A percentile compares a stretch with the other conserved stretches of the same genome.
These are phyloP conservation scores for Ypsolopha sequella DNA, from an alignment of 2,888 invertebrate species.

Conservation along the genomic window DNA sequence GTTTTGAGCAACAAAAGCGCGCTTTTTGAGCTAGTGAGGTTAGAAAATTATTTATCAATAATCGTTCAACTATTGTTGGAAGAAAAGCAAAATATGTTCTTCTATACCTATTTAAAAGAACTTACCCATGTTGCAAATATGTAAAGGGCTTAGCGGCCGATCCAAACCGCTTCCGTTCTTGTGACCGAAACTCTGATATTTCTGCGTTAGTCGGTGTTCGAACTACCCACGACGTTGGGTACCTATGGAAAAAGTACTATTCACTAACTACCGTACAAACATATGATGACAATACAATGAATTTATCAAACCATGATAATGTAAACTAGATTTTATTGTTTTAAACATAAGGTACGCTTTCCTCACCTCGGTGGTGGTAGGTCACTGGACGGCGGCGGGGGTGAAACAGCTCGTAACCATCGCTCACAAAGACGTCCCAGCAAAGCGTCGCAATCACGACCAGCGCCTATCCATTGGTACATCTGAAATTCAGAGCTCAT, in stretches of 20 bases:
- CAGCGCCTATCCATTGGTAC: conserved; percentile 96
- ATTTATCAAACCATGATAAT: background rate
- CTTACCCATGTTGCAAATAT: conserved; percentile 88
- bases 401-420: conserved; percentile 77
- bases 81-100: no score
- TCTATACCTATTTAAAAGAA: conserved; percentile 40
- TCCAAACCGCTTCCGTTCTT: conserved; percentile 88
- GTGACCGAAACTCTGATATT: conserved; percentile 79
- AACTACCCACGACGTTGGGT: conserved; percentile 87
- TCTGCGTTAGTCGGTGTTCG: conserved; percentile 83
- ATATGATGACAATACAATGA: background rate
- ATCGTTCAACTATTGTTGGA: no score
- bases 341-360: conserved; percentile 1
- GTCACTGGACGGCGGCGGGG: conserved; percentile 27
- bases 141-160: conserved; percentile 94
- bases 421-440: conserved; percentile 81
- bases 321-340: background rate
- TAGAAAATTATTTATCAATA: no score
- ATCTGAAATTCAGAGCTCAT: conserved; percentile 34
- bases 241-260: conserved; percentile 41
- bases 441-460: conserved; percentile 87
- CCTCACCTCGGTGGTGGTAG: conserved; percentile 46
- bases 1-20: no score
- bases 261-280: background rate
- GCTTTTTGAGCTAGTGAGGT: no score